Percentiles rank a stretch among this genome's conserved stretches.
These are phyloP conservation scores for Tigriopus californicus DNA, from an alignment of 2,888 invertebrate genomes.

Conservation along the genomic window DNA sequence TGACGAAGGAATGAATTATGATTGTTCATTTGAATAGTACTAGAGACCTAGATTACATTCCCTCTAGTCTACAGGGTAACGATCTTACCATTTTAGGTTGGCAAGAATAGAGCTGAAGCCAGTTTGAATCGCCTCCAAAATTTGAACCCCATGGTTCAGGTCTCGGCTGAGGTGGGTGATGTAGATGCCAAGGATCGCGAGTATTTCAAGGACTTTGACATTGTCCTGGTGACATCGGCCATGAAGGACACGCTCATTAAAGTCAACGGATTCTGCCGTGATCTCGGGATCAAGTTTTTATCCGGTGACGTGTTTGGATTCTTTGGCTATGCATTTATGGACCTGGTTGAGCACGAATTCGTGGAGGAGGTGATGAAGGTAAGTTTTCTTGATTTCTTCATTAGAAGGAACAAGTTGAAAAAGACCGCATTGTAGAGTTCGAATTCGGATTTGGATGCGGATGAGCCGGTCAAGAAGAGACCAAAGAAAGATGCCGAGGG, in stretches of 20 bases:
- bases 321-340: constrained; percentile 76
- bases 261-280: constrained; percentile 48
- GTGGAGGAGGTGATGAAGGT: constrained; percentile 34
- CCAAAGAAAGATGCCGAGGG: constrained; percentile 31
- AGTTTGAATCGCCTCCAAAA: constrained; percentile 56
- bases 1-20: no score
- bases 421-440: constrained; percentile 17
- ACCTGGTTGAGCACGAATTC: constrained; percentile 63
- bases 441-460: constrained; percentile 16
- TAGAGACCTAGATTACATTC: no score
- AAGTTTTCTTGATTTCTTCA: not conserved
- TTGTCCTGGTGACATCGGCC: constrained; percentile 54
- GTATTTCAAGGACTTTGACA: constrained; percentile 53
- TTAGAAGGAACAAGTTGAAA: constrained; percentile 12
- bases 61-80: no score
- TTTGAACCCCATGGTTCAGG: constrained; percentile 81
- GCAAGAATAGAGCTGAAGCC: constrained; percentile 47
- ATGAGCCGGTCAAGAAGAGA: constrained; percentile 20
- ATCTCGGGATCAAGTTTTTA: constrained; percentile 52
- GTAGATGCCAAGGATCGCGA: constrained; percentile 45
- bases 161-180: constrained; percentile 32
- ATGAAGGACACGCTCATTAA: constrained; percentile 47
- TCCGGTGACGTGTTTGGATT: constrained; percentile 82
- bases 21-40: no score
- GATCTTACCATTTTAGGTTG: not conserved